Percentiles rank a stretch among this genome's conserved stretches.
Evolutionary conservation across 2,888 invertebrate genomes (phyloP).

Genomic region (Dryocosmus kuriphilus): DNA sequence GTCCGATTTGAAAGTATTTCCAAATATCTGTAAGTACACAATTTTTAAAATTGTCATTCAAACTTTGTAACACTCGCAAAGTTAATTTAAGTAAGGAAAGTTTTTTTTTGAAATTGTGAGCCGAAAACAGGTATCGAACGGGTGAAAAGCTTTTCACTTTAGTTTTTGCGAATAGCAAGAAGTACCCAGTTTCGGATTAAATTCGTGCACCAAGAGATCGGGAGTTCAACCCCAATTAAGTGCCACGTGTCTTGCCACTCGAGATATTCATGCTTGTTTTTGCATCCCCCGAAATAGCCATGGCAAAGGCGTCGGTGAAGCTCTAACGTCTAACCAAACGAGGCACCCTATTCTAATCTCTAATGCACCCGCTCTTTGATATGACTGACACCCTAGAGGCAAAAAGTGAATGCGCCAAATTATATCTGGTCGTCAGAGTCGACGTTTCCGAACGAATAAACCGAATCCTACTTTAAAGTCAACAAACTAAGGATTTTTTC

Average conservation of each 20-base stretch:
- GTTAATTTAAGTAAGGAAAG: neutral
- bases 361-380: constrained; percentile 63
- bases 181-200: constrained; percentile 47
- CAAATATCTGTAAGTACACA: neutral
- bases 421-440: constrained; percentile 43
- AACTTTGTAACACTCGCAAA: neutral
- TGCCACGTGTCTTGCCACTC: constrained; percentile 63
- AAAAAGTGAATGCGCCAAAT: constrained; percentile 54
- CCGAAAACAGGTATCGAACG: neutral
- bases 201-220: constrained; percentile 52
- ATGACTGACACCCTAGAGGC: constrained; percentile 51
- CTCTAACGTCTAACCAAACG: constrained; percentile 57
- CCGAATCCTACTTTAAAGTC: neutral
- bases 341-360: constrained; percentile 61
- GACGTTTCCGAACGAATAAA: constrained; percentile 48
- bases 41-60: neutral
- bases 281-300: constrained; percentile 52
- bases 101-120: neutral
- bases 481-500: too few relatives aligned
- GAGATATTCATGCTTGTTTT: constrained; percentile 67
- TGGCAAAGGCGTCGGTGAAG: constrained; percentile 50
- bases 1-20: neutral
- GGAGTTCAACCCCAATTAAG: constrained; percentile 66
- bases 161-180: constrained; percentile 22
- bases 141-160: constrained; percentile 27